phyloP scores from a whole-genome alignment of 2,113 vertebrate species.

The Noturus placidus region DNA sequence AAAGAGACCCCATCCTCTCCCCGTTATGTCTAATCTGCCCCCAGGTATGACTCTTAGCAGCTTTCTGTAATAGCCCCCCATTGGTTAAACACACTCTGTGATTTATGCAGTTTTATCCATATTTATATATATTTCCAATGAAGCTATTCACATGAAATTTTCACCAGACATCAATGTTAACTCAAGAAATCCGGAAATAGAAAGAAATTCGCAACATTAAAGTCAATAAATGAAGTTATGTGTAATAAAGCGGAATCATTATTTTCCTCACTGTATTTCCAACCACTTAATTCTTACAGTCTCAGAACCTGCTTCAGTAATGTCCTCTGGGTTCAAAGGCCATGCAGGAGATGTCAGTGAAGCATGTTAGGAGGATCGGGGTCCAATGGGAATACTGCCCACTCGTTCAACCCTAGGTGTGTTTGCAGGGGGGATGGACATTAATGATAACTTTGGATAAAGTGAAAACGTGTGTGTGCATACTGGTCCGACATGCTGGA shows the following conservation, averaged over 20 bases:
- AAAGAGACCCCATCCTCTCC: slow-evolving; percentile 53
- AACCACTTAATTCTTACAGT: slow-evolving; percentile 43
- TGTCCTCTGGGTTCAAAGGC: slow-evolving; percentile 67
- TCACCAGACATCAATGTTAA: no score
- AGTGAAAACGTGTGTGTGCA: slow-evolving; percentile 12
- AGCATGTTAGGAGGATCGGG: slow-evolving; percentile 60
- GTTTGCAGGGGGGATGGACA: slow-evolving; percentile 16
- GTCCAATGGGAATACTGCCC: slow-evolving; percentile 52
- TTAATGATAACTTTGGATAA: slow-evolving; percentile 26
- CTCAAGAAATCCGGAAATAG: no score
- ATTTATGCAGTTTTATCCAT: slow-evolving; percentile 59
- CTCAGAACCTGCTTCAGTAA: slow-evolving; percentile 61
- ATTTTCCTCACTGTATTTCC: slow-evolving; percentile 10
- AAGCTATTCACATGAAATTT: no score
- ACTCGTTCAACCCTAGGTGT: slow-evolving; percentile 22
- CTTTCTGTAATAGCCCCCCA: slow-evolving; percentile 68
- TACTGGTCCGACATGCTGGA: not conserved
- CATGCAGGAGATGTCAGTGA: slow-evolving; percentile 63
- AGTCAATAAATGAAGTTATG: no score
- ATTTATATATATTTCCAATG: no score
- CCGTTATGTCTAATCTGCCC: slow-evolving; percentile 72
- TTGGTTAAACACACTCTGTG: slow-evolving; percentile 64
- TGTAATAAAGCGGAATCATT: no score
- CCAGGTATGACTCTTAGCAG: slow-evolving; percentile 66
- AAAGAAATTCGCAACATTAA: no score